A percentile compares a stretch with the other conserved stretches of the same genome.
Conservation (phyloP, 2,888 invertebrate genomes). For the Sminthurides aquaticus region DNA sequence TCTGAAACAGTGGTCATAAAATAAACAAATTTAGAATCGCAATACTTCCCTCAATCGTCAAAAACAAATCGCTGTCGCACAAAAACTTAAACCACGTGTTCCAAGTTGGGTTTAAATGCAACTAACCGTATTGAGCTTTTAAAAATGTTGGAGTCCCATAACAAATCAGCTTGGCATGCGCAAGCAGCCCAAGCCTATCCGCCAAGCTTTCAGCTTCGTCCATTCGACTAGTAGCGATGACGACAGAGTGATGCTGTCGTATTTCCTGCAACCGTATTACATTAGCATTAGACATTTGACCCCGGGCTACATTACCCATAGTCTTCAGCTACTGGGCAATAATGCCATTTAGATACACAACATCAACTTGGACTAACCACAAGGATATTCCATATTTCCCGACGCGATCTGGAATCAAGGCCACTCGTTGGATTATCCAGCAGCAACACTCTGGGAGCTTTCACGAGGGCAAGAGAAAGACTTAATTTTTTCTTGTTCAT, state of each 20-base stretch:
- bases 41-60: neutral
- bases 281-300: neutral
- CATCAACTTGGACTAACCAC: no score
- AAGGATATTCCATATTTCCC: conserved; percentile 36
- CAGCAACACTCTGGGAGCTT: conserved; percentile 32
- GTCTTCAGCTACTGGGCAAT: neutral
- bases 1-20: conserved; percentile 9
- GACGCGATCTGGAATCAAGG: conserved; percentile 28
- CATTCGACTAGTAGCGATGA: conserved; percentile 28
- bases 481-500: conserved; percentile 30
- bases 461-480: conserved; percentile 33
- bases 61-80: neutral
- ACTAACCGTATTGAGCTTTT: conserved; percentile 27
- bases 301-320: neutral
- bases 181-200: conserved; percentile 30
- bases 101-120: neutral
- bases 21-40: no score
- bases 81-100: no score
- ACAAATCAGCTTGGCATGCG: conserved; percentile 36
- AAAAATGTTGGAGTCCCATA: conserved; percentile 30
- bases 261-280: conserved; percentile 13
- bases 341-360: neutral
- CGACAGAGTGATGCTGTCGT: conserved; percentile 29
- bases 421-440: conserved; percentile 33
- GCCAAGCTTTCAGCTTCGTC: conserved; percentile 40